These are phyloP conservation scores for Hemicordylus capensis DNA, from an alignment of 2,113 vertebrate species.

Conservation along the genomic window DNA sequence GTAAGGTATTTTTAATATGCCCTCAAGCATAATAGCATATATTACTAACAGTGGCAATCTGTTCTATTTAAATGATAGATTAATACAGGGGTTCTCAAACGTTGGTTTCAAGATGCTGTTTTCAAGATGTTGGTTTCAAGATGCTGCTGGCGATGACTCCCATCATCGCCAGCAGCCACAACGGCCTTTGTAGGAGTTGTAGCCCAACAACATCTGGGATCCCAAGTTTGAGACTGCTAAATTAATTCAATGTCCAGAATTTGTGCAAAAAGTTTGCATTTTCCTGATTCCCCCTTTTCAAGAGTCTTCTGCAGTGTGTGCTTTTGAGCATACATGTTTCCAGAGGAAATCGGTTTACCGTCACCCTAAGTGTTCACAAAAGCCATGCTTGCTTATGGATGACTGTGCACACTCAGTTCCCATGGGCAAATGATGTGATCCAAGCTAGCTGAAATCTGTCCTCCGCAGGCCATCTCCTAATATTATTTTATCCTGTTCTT, in stretches of 20 bases:
- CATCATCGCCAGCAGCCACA: too few species aligned
- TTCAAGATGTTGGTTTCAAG: too few species aligned
- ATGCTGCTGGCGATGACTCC: too few species aligned
- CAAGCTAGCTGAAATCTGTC: neutral
- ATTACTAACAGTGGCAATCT: neutral
- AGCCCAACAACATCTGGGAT: too few species aligned
- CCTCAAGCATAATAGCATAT: neutral
- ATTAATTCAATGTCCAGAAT: too few species aligned
- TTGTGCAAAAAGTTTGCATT: neutral
- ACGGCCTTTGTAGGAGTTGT: too few species aligned
- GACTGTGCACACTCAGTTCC: too few species aligned
- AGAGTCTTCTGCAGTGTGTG: neutral
- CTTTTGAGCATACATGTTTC: neutral
- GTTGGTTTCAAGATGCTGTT: too few species aligned
- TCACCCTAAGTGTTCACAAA: neutral
- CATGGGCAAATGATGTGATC: neutral
- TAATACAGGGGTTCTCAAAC: too few species aligned
- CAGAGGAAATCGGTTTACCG: neutral
- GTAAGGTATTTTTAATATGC: neutral
- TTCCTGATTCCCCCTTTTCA: neutral
- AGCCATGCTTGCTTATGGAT: neutral
- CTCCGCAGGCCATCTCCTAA: neutral
- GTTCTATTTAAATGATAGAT: too few species aligned
- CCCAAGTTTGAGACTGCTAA: too few species aligned
- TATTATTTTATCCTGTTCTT: neutral